A percentile compares a stretch with the other conserved stretches of the same genome.
These are phyloP conservation scores for Heliangelus exortis DNA, from an alignment of 2,797 vertebrate genomes.

Conservation along the genomic window DNA sequence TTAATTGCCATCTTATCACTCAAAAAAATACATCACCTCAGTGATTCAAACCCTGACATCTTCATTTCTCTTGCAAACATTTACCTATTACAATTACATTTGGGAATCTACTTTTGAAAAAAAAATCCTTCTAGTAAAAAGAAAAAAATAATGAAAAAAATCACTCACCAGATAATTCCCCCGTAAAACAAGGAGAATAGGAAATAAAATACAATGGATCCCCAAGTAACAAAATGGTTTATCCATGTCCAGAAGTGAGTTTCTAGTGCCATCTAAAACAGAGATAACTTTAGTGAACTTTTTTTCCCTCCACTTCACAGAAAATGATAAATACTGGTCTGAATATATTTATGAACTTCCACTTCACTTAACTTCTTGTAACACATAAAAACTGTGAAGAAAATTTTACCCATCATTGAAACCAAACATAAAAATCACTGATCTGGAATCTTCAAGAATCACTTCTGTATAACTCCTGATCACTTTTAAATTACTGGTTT, in stretches of 20 bases:
- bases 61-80: neutral
- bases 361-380: neutral
- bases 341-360: neutral
- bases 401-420: neutral
- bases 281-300: neutral
- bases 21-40: neutral
- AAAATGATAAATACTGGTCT: neutral
- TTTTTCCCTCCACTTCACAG: neutral
- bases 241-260: slow-evolving; percentile 99
- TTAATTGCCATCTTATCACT: neutral
- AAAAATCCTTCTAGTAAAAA: neutral
- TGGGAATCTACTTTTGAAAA: neutral
- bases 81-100: neutral
- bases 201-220: slow-evolving; percentile 97
- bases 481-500: neutral
- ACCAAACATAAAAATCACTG: neutral
- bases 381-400: neutral
- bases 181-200: slow-evolving; percentile 98
- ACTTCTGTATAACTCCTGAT: neutral
- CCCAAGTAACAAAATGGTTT: slow-evolving; percentile 99
- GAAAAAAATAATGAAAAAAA: neutral
- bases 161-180: slow-evolving; percentile 94
- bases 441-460: neutral
- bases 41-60: neutral
- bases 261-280: slow-evolving; percentile 92